Percentiles rank a stretch among this genome's conserved stretches.
Evolutionary conservation across 92 coral and sea anemone species (phyloP).

Genomic region (Palythoa grandis): DNA sequence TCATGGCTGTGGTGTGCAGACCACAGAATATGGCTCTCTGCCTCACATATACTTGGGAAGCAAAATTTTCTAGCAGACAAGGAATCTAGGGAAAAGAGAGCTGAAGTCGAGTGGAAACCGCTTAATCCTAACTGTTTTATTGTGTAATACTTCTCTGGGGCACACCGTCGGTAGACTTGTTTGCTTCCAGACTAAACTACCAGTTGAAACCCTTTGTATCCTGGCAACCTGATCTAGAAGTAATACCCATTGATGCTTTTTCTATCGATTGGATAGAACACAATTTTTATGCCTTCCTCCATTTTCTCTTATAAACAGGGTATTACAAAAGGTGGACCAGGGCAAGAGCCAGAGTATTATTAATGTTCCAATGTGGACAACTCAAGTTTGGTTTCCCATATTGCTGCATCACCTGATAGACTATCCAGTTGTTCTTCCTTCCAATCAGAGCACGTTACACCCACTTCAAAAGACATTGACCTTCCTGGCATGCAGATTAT

Average conservation of each 20-base stretch:
- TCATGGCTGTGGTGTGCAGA: slow-evolving; percentile 66
- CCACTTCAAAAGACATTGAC: slow-evolving; percentile 52
- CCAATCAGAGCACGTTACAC: slow-evolving; percentile 34
- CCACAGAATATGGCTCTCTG: not conserved
- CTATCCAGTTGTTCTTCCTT: slow-evolving; percentile 15
- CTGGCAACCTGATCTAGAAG: slow-evolving; percentile 72
- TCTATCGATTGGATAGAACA: slow-evolving; percentile 24
- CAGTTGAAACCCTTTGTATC: slow-evolving; percentile 34
- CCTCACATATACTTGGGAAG: slow-evolving; percentile 67
- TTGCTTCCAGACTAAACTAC: slow-evolving; percentile 62
- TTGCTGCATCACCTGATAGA: slow-evolving; percentile 26
- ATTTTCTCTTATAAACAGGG: no score
- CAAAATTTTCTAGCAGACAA: slow-evolving; percentile 37
- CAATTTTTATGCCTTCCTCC: slow-evolving; percentile 14
- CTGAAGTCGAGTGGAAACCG: slow-evolving; percentile 58
- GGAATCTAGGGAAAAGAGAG: no score
- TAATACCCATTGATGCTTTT: slow-evolving; percentile 64
- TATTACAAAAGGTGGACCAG: no score
- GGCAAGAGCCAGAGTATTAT: slow-evolving; percentile 24
- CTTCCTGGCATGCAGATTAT: slow-evolving; percentile 67
- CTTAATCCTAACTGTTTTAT: slow-evolving; percentile 46
- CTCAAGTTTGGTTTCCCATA: slow-evolving; percentile 54
- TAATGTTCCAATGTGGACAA: slow-evolving; percentile 48
- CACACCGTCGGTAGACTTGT: slow-evolving; percentile 43
- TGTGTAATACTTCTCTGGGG: slow-evolving; percentile 29